These are phyloP conservation scores for Heloderma charlesbogerti DNA, from an alignment of 2,113 vertebrate species.

Conservation along the genomic window DNA sequence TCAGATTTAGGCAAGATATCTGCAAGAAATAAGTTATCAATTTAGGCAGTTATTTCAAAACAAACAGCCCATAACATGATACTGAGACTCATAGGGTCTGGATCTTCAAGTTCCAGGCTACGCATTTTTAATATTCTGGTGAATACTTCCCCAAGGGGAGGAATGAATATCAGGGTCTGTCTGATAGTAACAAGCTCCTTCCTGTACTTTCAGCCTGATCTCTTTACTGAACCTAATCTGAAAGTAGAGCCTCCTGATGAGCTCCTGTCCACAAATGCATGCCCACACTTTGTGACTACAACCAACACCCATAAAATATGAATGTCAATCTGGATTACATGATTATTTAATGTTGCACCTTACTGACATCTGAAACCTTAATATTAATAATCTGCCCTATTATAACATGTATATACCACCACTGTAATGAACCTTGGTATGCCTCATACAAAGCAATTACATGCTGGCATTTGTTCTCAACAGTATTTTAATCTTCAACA, in stretches of 20 bases:
- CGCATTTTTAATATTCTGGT: too few relatives aligned
- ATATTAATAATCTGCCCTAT: background rate
- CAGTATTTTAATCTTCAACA: background rate
- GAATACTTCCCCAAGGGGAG: too few relatives aligned
- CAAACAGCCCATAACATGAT: background rate
- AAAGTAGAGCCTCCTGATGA: background rate
- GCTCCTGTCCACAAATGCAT: too few relatives aligned
- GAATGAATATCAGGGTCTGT: background rate
- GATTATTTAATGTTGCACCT: background rate
- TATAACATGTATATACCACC: background rate
- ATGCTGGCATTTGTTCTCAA: background rate
- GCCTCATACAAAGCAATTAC: background rate
- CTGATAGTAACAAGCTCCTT: background rate
- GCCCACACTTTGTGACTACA: background rate
- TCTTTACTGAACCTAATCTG: background rate
- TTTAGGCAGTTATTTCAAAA: background rate
- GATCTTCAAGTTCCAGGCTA: background rate
- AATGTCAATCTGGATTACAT: background rate
- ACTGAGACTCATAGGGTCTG: background rate
- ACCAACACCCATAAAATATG: background rate
- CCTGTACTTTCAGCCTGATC: background rate
- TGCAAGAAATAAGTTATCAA: constrained; percentile 66
- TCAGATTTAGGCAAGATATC: constrained; percentile 86
- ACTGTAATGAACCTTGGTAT: background rate
- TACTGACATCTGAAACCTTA: too few relatives aligned